phyloP scores from a whole-genome alignment of 2,113 vertebrate species.

The Halichoeres trimaculatus region DNA sequence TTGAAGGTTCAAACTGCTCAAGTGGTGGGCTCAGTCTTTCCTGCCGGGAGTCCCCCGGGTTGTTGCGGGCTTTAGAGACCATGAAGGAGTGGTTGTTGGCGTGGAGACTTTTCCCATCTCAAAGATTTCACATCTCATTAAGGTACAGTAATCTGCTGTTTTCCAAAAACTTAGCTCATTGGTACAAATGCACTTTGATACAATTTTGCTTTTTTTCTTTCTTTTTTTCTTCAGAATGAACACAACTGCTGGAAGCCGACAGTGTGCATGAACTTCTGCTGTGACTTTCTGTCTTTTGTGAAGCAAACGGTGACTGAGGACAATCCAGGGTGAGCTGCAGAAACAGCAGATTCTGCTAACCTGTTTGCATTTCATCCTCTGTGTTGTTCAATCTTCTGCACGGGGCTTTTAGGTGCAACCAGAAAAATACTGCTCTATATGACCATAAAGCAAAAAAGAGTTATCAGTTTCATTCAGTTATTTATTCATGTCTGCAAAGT shows the following conservation, averaged over 20 bases:
- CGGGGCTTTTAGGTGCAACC: too few species aligned
- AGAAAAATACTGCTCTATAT: too few species aligned
- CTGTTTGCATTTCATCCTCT: not conserved
- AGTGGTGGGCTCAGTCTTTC: slow-evolving; percentile 96
- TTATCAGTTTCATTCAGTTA: too few species aligned
- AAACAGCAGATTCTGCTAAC: not conserved
- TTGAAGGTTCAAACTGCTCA: slow-evolving; percentile 89
- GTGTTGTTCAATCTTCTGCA: not conserved
- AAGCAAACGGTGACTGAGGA: slow-evolving; percentile 85
- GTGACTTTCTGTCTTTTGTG: slow-evolving; percentile 88
- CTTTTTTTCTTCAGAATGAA: slow-evolving; percentile 81
- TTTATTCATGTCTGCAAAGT: too few species aligned
- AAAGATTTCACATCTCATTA: slow-evolving; percentile 88
- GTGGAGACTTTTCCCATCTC: slow-evolving; percentile 88
- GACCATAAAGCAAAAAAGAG: too few species aligned
- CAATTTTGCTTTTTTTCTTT: too few species aligned
- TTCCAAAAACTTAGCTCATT: too few species aligned
- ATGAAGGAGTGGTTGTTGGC: slow-evolving; percentile 84
- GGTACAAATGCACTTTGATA: too few species aligned
- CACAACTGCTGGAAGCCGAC: slow-evolving; percentile 90
- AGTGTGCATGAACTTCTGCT: slow-evolving; percentile 94
- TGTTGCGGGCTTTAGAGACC: slow-evolving; percentile 89
- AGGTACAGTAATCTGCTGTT: slow-evolving; percentile 74
- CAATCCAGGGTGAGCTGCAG: slow-evolving; percentile 83
- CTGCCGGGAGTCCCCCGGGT: slow-evolving; percentile 89